A percentile compares a stretch with the other conserved stretches of the same genome.
Conservation (phyloP, 2,113 vertebrate genomes). For the Prunella himalayana region DNA sequence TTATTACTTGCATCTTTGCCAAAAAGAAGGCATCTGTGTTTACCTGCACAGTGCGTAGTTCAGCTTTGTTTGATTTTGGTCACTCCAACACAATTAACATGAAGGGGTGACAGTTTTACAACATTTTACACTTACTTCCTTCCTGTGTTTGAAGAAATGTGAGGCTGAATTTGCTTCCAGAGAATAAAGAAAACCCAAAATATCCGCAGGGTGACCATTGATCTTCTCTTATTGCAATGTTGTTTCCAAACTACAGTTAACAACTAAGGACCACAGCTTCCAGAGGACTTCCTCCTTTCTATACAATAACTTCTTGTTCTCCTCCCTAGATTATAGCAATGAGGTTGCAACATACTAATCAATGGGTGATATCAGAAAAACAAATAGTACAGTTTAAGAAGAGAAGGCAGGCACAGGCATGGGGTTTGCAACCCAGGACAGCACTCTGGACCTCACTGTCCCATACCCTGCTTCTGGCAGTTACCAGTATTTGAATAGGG, state of each 20-base stretch:
- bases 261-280: background rate
- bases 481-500: background rate
- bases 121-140: background rate
- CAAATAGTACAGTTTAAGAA: background rate
- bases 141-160: background rate
- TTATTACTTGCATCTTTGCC: background rate
- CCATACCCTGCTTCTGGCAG: background rate
- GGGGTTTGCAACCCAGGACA: background rate
- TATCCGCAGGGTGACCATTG: background rate
- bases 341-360: background rate
- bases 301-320: background rate
- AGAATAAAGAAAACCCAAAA: background rate
- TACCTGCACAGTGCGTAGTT: background rate
- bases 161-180: background rate
- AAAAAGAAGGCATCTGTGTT: background rate
- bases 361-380: background rate
- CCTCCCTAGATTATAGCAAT: background rate
- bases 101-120: background rate
- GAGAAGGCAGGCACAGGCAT: accelerated
- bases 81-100: background rate
- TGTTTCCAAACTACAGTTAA: background rate
- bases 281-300: background rate
- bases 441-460: background rate
- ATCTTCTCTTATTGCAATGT: background rate
- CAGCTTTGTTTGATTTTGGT: background rate